These are phyloP conservation scores for Nysson spinosus DNA, from an alignment of 2,888 invertebrate genomes.

Conservation along the genomic window DNA sequence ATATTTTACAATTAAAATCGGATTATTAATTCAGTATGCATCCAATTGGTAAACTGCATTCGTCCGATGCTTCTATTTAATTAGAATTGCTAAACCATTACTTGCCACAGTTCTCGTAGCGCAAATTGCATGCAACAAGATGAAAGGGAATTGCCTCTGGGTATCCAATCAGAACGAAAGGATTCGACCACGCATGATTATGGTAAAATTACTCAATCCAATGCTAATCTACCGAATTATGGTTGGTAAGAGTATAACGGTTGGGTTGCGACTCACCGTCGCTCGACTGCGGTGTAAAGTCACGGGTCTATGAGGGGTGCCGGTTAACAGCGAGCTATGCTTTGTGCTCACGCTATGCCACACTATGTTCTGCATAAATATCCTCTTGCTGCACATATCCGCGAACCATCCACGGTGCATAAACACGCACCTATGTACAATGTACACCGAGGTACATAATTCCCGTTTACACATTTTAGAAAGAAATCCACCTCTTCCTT, in stretches of 20 bases:
- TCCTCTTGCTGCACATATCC: constrained; percentile 51
- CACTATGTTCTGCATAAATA: constrained; percentile 63
- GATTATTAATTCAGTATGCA: too few species aligned
- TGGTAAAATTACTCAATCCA: constrained; percentile 55
- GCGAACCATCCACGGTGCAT: constrained; percentile 39
- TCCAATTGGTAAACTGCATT: too few species aligned
- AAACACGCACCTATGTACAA: not conserved
- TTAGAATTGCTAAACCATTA: too few species aligned
- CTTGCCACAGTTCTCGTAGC: too few species aligned
- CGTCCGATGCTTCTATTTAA: too few species aligned
- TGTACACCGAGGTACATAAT: not conserved
- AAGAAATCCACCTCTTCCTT: too few species aligned
- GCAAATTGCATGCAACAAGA: not conserved
- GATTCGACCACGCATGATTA: constrained; percentile 26
- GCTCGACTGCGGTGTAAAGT: not conserved
- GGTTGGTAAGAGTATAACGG: too few species aligned
- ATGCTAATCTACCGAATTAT: constrained; percentile 49
- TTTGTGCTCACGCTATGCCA: constrained; percentile 60
- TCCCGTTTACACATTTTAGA: too few species aligned
- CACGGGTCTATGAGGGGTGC: not conserved
- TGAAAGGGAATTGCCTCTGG: constrained; percentile 1
- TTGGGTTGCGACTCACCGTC: too few species aligned
- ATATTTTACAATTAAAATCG: too few species aligned
- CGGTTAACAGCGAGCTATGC: constrained; percentile 40
- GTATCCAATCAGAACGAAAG: too few species aligned